phyloP scores from a whole-genome alignment of 2,888 invertebrate genomes.

The Lymantria dispar region DNA sequence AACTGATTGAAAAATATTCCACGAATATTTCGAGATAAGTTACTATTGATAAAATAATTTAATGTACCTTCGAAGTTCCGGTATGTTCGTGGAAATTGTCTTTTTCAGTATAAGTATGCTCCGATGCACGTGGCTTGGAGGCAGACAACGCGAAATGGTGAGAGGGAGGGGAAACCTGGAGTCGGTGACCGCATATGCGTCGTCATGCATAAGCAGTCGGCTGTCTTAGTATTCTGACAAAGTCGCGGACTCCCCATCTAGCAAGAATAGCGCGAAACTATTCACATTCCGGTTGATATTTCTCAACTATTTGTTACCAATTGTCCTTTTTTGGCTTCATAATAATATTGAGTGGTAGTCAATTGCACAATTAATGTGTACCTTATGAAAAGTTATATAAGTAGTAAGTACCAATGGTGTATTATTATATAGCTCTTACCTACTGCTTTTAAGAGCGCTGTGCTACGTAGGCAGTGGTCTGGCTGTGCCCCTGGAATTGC shows the following conservation, averaged over 20 bases:
- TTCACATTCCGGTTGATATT: slow-evolving; percentile 58
- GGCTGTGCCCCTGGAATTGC: no score
- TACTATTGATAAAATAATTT: slow-evolving; percentile 24
- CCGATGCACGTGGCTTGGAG: slow-evolving; percentile 52
- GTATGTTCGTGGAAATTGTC: slow-evolving; percentile 71
- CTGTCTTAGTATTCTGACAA: slow-evolving; percentile 70
- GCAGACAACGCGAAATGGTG: slow-evolving; percentile 32
- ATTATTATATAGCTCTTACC: no score
- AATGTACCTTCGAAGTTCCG: slow-evolving; percentile 54
- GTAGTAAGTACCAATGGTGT: no score
- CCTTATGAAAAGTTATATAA: slow-evolving; percentile 24
- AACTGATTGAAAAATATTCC: slow-evolving; percentile 16
- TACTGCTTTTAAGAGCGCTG: no score
- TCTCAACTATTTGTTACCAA: slow-evolving; percentile 67
- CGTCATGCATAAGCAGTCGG: slow-evolving; percentile 67
- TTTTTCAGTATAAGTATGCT: slow-evolving; percentile 69
- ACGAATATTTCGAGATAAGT: slow-evolving; percentile 12
- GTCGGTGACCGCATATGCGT: slow-evolving; percentile 73
- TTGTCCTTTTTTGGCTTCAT: slow-evolving; percentile 42
- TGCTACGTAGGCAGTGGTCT: no score
- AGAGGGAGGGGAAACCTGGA: slow-evolving; percentile 39
- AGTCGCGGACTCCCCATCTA: slow-evolving; percentile 66
- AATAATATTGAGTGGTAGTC: slow-evolving; percentile 54
- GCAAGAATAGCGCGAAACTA: slow-evolving; percentile 71
- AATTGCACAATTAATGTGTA: slow-evolving; percentile 43